Conservation (phyloP, 2,113 vertebrate species). For the Terrapene triunguis region DNA sequence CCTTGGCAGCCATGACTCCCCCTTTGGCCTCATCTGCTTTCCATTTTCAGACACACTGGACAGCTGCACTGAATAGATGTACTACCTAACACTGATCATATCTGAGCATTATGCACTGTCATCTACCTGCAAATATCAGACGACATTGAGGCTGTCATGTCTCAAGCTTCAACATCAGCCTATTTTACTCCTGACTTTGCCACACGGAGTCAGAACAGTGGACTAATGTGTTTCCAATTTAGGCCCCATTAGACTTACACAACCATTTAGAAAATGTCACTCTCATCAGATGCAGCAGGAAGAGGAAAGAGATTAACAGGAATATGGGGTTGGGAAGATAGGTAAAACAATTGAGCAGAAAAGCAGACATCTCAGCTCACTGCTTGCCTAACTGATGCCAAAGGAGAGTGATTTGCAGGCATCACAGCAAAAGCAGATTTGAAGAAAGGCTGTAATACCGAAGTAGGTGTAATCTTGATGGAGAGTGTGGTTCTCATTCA, state of each 20-base stretch:
- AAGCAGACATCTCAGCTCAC: not conserved
- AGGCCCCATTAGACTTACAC: not conserved
- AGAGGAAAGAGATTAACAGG: not conserved
- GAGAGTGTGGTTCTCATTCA: not conserved
- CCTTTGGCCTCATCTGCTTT: not conserved
- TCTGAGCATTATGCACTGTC: not conserved
- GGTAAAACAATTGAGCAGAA: not conserved
- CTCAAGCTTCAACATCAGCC: slow-evolving; percentile 1
- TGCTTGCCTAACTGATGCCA: not conserved
- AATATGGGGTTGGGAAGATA: not conserved
- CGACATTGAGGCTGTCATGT: slow-evolving; percentile 16
- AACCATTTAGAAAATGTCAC: not conserved
- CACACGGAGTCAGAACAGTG: slow-evolving; percentile 24
- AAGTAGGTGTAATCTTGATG: not conserved
- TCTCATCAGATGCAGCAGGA: rapidly evolving
- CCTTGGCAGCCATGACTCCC: rapidly evolving
- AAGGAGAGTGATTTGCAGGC: not conserved
- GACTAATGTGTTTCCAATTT: slow-evolving; percentile 14
- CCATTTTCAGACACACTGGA: not conserved
- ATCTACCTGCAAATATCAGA: slow-evolving; percentile 33
- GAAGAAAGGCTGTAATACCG: not conserved
- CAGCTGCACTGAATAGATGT: not conserved
- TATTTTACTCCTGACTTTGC: slow-evolving; percentile 28
- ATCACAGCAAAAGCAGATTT: not conserved
- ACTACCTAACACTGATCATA: not conserved